phyloP scores from a whole-genome alignment of 1,140 invertebrate genomes.

The Xylocopa sonorina region DNA sequence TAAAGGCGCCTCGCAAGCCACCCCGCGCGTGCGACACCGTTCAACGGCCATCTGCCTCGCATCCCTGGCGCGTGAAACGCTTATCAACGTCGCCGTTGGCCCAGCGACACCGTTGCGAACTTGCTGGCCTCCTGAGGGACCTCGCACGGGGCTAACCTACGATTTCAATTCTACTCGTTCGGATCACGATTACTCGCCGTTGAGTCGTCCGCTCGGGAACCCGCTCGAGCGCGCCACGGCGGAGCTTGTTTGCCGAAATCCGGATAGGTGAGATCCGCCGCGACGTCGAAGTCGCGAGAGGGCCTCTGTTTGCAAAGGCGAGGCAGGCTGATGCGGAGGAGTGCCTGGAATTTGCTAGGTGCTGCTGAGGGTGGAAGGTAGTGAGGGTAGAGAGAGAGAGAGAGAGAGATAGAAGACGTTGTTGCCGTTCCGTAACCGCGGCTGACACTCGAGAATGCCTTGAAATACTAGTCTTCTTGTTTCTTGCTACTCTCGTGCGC shows the following conservation, averaged over 20 bases:
- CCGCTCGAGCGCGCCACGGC: slow-evolving; percentile 24
- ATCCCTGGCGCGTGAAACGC: slow-evolving; percentile 35
- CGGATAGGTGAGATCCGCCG: slow-evolving; percentile 24
- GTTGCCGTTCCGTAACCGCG: slow-evolving; percentile 60
- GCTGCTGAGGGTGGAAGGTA: slow-evolving; percentile 52
- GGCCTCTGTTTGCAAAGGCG: slow-evolving; percentile 58
- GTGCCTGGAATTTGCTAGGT: slow-evolving; percentile 58
- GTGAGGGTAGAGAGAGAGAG: no score
- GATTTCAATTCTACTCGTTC: background rate
- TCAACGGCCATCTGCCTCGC: slow-evolving; percentile 9
- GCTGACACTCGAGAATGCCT: slow-evolving; percentile 66
- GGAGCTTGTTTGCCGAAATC: slow-evolving; percentile 52
- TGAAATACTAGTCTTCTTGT: slow-evolving; percentile 59
- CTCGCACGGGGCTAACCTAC: no score
- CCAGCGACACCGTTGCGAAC: background rate
- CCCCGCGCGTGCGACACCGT: background rate
- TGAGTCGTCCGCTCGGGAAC: slow-evolving; percentile 2
- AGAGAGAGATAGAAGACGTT: no score
- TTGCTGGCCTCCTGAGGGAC: no score
- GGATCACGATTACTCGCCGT: slow-evolving; percentile 23
- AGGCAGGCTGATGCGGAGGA: slow-evolving; percentile 50
- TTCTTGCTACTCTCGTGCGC: background rate
- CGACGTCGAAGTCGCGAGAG: slow-evolving; percentile 55
- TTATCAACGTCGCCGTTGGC: slow-evolving; percentile 46
- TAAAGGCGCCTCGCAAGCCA: no score